These are phyloP conservation scores for Drosophila azteca DNA, from an alignment of 1,140 invertebrate genomes.

Conservation along the genomic window DNA sequence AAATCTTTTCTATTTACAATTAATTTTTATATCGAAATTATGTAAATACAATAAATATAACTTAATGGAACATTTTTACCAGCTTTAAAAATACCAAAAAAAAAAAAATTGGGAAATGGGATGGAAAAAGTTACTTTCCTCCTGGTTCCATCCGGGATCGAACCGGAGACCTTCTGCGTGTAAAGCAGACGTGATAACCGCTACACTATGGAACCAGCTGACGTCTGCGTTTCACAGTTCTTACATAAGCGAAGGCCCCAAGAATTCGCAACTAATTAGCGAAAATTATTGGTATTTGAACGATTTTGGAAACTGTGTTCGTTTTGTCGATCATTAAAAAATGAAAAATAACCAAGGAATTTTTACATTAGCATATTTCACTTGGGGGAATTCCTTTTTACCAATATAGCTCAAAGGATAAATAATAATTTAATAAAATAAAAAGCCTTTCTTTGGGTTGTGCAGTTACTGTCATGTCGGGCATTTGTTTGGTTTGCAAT, in stretches of 20 bases:
- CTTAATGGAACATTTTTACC: no score
- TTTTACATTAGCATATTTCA: conserved; percentile 1
- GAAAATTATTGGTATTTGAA: not conserved
- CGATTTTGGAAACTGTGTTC: conserved; percentile 2
- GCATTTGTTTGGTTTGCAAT: conserved; percentile 6
- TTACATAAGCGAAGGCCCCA: not conserved
- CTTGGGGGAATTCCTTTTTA: not conserved
- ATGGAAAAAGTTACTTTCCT: conserved; percentile 12
- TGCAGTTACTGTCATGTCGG: not conserved
- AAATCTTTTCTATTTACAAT: no score
- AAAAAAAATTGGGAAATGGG: conserved; percentile 19
- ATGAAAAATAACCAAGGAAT: conserved; percentile 5
- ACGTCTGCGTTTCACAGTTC: not conserved
- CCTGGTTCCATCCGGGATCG: conserved; percentile 87
- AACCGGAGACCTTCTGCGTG: conserved; percentile 88
- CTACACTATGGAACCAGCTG: conserved; percentile 85
- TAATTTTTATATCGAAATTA: no score
- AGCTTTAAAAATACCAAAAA: not conserved
- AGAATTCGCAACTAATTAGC: not conserved
- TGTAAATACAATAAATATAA: no score
- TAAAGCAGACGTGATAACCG: conserved; percentile 88
- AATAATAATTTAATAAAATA: conserved; percentile 13
- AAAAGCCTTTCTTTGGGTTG: not conserved
- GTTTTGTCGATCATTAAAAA: not conserved
- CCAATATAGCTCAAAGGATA: no score